A percentile compares a stretch with the other conserved stretches of the same genome.
These are phyloP conservation scores for Zelleria hepariella DNA, from an alignment of 2,888 invertebrate genomes.

Conservation along the genomic window DNA sequence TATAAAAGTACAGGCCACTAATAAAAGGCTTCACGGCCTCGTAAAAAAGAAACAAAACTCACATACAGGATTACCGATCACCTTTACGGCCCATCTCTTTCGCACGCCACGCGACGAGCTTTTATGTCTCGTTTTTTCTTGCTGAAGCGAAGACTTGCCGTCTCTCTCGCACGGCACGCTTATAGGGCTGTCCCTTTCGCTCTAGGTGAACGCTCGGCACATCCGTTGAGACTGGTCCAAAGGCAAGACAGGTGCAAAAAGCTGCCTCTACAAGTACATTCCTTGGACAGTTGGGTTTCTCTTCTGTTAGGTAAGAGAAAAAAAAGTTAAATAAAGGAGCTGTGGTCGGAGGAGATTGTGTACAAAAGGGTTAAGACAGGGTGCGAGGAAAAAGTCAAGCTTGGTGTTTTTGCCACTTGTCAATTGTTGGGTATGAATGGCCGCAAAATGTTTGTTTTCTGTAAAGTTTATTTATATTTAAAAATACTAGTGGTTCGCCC, in stretches of 20 bases:
- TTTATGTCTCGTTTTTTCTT: slow-evolving; percentile 19
- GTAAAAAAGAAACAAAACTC: slow-evolving; percentile 31
- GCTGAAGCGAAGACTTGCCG: background rate
- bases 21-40: background rate
- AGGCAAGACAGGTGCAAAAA: slow-evolving; percentile 54
- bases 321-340: background rate
- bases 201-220: slow-evolving; percentile 51
- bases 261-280: slow-evolving; percentile 35
- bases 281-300: slow-evolving; percentile 32
- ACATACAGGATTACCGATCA: slow-evolving; percentile 26
- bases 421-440: background rate
- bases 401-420: background rate
- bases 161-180: slow-evolving; percentile 26
- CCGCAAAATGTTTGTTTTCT: background rate
- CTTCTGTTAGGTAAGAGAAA: slow-evolving; percentile 20
- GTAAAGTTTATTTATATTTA: too few relatives aligned
- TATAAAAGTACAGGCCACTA: background rate
- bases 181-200: slow-evolving; percentile 30
- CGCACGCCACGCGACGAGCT: slow-evolving; percentile 49
- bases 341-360: background rate
- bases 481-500: too few relatives aligned
- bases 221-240: slow-evolving; percentile 51
- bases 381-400: background rate
- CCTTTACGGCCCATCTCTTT: slow-evolving; percentile 22
- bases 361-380: background rate